phyloP scores from a whole-genome alignment of 1,140 invertebrate species.

The Protaetia brevitarsis region DNA sequence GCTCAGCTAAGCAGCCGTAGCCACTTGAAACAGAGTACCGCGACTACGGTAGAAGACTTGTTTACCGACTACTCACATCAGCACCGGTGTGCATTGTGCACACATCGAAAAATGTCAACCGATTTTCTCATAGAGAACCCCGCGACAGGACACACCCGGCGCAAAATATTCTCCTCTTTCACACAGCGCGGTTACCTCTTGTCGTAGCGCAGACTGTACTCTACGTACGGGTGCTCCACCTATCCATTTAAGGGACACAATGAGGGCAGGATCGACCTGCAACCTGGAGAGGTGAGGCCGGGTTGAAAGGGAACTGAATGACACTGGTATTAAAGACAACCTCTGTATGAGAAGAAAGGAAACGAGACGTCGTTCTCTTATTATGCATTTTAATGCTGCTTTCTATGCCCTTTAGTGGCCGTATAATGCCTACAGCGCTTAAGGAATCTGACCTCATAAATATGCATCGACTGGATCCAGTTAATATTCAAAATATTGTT shows the following conservation, averaged over 20 bases:
- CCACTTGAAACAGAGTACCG: slow-evolving; percentile 29
- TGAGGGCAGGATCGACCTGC: slow-evolving; percentile 28
- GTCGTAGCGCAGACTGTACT: neutral
- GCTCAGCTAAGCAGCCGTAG: slow-evolving; percentile 27
- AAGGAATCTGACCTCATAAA: no score
- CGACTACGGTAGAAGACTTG: neutral
- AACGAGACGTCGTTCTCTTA: no score
- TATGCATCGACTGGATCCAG: no score
- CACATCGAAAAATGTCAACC: slow-evolving; percentile 35
- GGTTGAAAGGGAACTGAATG: neutral
- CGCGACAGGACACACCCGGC: slow-evolving; percentile 25
- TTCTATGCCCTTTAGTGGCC: no score
- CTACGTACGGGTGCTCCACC: slow-evolving; percentile 19
- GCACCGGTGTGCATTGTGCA: slow-evolving; percentile 12
- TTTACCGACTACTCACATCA: slow-evolving; percentile 26
- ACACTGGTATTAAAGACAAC: neutral
- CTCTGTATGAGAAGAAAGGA: neutral
- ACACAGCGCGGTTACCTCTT: slow-evolving; percentile 1
- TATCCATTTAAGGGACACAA: slow-evolving; percentile 31
- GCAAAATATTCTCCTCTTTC: slow-evolving; percentile 25
- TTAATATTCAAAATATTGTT: no score
- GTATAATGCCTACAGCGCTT: no score
- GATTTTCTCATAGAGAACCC: slow-evolving; percentile 32
- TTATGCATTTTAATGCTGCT: no score
- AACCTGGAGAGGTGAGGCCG: slow-evolving; percentile 25